phyloP scores from a whole-genome alignment of 92 coral and sea anemone species.

The Umimayanthus chanpuru region DNA sequence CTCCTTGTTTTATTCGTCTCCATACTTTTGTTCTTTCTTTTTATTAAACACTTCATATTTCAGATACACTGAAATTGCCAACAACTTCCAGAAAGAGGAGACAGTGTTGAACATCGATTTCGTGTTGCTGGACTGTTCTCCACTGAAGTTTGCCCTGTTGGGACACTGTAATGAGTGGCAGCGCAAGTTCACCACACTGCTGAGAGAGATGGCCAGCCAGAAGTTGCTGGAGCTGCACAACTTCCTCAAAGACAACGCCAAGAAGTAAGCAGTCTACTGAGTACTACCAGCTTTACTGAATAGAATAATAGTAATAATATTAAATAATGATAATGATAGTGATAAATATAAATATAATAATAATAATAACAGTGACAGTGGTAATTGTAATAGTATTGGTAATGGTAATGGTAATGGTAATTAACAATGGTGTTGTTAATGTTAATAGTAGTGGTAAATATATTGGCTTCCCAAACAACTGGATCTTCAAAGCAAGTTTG shows the following conservation, averaged over 20 bases:
- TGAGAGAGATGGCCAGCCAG: constrained; percentile 97
- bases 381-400: no score
- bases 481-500: no score
- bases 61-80: constrained; percentile 97
- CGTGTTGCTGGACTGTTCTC: constrained; percentile 95
- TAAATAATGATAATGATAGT: no score
- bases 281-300: neutral
- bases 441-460: no score
- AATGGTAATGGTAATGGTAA: no score
- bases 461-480: no score
- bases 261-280: constrained; percentile 63
- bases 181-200: constrained; percentile 95
- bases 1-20: neutral
- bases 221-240: constrained; percentile 86
- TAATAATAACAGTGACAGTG: no score
- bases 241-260: constrained; percentile 89
- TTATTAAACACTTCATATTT: neutral
- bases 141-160: constrained; percentile 92
- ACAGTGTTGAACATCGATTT: constrained; percentile 96
- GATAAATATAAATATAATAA: no score
- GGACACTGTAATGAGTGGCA: constrained; percentile 99
- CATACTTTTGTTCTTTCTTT: neutral
- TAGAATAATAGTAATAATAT: no score
- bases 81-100: constrained; percentile 98
- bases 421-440: no score